Base-by-base conservation (phyloP, 2,113 vertebrate genomes). In the Dinomys branickii region DNA sequence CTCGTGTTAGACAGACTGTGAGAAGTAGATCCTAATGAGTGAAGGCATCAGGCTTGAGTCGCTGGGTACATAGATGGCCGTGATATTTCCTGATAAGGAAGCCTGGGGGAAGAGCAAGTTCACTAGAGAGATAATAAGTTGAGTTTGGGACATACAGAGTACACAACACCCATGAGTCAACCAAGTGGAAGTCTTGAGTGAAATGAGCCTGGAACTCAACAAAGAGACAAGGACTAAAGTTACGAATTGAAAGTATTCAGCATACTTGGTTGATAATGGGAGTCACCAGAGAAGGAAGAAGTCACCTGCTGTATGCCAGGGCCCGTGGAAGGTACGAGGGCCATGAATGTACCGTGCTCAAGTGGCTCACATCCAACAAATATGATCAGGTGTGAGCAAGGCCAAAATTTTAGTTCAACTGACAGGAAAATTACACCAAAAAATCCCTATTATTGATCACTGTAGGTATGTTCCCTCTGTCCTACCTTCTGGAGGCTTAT, bases 381-480 rank as follows among this genome's bases (percentile, higher is more conserved):
- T 11, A 28, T 14, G 75, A 30, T 2, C 10, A 28, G 1, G 1
- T 67, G 52, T 52, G 33, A 85, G 7, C 38, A 78, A 86, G 33
- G 41, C 8, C 61, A 90, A 80, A 69, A 91, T 86, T 92, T 94
- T 71, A 81, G 20, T 88, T 87, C 58, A 28, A 80, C 8, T 85
- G 69, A 58, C 69, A 82, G 56, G 47, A 75, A 94, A 87, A 94
- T n/a, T 5, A 59, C 20, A 54, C 22, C 61, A 95, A 50, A 41
- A 78, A 92, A 85, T 61, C 28, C 22, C 50, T 44, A 41, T 80
- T 75, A 65, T 11, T 54, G 41, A 63, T 59, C 35, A 47, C 2
- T 59, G 24, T 52, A 87, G 19, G 71, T 89, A 61, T 35, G n/a
- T 2, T 28, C 16, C 35, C 52, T 93, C 69, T 61, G 22, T 50